Conservation (phyloP, 2,888 invertebrate species). For the Drosophila helvetica region DNA sequence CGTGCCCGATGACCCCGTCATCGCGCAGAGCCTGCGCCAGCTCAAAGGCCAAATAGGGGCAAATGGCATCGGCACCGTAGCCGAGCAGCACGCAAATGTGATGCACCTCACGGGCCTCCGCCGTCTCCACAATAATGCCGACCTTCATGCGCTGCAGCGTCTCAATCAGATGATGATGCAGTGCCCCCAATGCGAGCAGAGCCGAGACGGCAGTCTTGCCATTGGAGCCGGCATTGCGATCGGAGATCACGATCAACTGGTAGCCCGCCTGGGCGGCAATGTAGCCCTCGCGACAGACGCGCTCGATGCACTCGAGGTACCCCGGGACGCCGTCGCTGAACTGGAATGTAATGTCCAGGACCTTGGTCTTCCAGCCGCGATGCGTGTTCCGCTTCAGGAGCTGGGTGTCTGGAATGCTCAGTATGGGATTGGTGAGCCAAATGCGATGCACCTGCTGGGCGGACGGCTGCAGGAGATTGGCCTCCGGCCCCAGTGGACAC, state of each 20-base stretch:
- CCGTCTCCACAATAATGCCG: constrained; percentile 97
- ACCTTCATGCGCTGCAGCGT: constrained; percentile 98
- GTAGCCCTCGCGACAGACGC: constrained; percentile 92
- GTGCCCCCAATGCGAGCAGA: constrained; percentile 94
- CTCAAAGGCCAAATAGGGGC: constrained; percentile 98
- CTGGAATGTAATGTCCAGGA: constrained; percentile 95
- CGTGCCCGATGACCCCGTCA: constrained; percentile 92
- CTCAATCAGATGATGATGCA: constrained; percentile 97
- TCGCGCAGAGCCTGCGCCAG: constrained; percentile 93
- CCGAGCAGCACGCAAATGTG: constrained; percentile 97
- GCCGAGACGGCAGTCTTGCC: constrained; percentile 90
- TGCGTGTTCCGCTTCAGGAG: constrained; percentile 93
- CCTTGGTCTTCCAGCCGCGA: constrained; percentile 94
- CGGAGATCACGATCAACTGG: constrained; percentile 94
- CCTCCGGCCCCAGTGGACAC: constrained; percentile 98
- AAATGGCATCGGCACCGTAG: constrained; percentile 98
- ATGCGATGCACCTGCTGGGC: constrained; percentile 94
- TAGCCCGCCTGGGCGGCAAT: constrained; percentile 90
- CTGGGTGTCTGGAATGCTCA: constrained; percentile 95
- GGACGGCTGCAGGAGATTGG: constrained; percentile 95
- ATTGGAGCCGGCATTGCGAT: constrained; percentile 87
- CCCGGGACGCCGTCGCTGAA: constrained; percentile 90
- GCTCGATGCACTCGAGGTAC: constrained; percentile 90
- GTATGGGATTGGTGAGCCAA: constrained; percentile 96
- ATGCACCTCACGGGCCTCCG: constrained; percentile 97